Base-by-base conservation (phyloP, 2,888 invertebrate genomes). In the Athalia rosae region DNA sequence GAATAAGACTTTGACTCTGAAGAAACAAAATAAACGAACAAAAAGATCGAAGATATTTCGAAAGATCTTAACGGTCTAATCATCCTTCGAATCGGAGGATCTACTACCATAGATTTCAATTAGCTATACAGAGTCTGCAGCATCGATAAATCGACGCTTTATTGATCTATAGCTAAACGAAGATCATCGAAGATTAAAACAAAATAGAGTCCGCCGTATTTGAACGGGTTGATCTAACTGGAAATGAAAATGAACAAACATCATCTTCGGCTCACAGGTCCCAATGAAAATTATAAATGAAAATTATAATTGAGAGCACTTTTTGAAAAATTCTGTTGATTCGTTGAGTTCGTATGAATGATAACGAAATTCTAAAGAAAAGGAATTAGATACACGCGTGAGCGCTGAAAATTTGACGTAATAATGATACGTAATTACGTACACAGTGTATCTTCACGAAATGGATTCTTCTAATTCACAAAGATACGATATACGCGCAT, bases 261-360 rank as follows among this genome's bases (percentile, higher is more conserved):
- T 71, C 58, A 50, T 58, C 43, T 43, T 69, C 47, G 58, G 41
- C 7, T 71, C 71, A 71, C 71, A 71, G 71, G 71, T 43, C 45
- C 56, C 58, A 45, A 56, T 58, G 53, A 53, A n/a, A 53, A 53
- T 53, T 53, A n/a, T n/a, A n/a, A 45, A 56, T 58, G 53, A 53
- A n/a, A 53, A 53, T 53, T 53, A n/a, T n/a, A 0, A 11, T 7
- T 53, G 9, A 5, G 4, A 11, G 53, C 53, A 53, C 6, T 53
- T 53, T n/a, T 53, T 53, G n/a, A 9, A 11, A 1, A 11, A 9
- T 53, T 53, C 11, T n/a, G 7, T 53, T 53, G 28, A 28, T 28
- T 28, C 28, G 2, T 28, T 28, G 28, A 28, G 28, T 28, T 28
- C 28, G 28, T 28, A 28, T 28, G 28, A n/a, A n/a, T n/a, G n/a